phyloP scores from a whole-genome alignment of 2,888 invertebrate genomes.

The Drosophila kambysellisi region DNA sequence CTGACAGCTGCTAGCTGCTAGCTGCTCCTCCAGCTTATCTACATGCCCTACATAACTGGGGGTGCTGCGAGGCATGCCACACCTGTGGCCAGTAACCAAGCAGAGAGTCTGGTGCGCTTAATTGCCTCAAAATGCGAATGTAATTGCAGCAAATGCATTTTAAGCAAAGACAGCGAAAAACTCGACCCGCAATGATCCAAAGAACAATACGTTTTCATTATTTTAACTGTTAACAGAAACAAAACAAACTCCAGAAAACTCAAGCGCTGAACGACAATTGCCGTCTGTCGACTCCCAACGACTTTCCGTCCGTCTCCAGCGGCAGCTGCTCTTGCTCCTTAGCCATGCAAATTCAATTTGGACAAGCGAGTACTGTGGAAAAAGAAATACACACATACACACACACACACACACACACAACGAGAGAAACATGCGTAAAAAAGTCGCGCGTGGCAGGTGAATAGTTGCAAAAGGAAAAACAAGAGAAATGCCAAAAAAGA shows the following conservation, averaged over 20 bases:
- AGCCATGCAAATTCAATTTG: conserved; percentile 79
- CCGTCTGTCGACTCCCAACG: conserved; percentile 17
- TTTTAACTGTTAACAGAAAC: conserved; percentile 36
- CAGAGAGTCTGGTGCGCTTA: conserved; percentile 52
- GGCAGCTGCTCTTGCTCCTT: conserved; percentile 65
- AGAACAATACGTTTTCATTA: conserved; percentile 65
- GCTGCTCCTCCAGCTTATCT: conserved; percentile 54
- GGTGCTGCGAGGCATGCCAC: conserved; percentile 34
- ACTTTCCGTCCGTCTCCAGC: conserved; percentile 24
- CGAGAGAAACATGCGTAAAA: conserved; percentile 67
- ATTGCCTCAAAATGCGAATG: conserved; percentile 76
- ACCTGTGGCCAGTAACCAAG: conserved; percentile 61
- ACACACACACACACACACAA: conserved; percentile 25
- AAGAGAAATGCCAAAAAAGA: conserved; percentile 36
- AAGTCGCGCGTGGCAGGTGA: conserved; percentile 74
- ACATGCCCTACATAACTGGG: conserved; percentile 26
- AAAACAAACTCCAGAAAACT: conserved; percentile 20
- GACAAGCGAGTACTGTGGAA: conserved; percentile 31
- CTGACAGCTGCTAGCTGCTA: conserved; percentile 43
- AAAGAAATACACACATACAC: background rate
- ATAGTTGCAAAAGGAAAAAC: conserved; percentile 14
- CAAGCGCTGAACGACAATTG: conserved; percentile 67
- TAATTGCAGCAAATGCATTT: conserved; percentile 63
- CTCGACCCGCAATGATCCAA: background rate
- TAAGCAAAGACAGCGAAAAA: conserved; percentile 27